Percentiles rank a stretch among this genome's conserved stretches.
These are phyloP conservation scores for Glossophaga mutica DNA, from an alignment of 2,797 vertebrate genomes.

Conservation along the genomic window DNA sequence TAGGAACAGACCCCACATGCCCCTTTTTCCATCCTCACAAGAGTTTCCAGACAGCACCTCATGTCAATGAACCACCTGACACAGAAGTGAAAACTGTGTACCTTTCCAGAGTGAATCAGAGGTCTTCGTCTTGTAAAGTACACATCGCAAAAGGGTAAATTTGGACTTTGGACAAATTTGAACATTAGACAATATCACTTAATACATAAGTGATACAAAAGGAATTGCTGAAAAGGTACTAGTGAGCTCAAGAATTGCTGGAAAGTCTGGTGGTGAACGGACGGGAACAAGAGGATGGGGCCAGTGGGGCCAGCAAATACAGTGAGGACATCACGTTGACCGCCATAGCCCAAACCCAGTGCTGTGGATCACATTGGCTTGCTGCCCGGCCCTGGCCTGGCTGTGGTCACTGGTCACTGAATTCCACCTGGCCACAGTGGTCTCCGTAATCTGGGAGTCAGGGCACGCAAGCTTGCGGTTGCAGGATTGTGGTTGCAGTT, in stretches of 20 bases:
- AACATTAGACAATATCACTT: background rate
- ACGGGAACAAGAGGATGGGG: background rate
- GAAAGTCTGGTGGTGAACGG: background rate
- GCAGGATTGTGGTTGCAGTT: background rate
- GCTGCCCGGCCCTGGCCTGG: background rate
- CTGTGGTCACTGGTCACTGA: background rate
- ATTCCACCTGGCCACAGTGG: background rate
- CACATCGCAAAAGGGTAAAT: background rate
- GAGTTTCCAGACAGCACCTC: background rate
- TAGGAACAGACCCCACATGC: background rate
- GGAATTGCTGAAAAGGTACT: background rate
- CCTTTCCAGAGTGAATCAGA: background rate
- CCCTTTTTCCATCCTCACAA: background rate
- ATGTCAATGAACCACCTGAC: background rate
- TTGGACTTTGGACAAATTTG: background rate
- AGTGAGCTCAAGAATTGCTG: background rate
- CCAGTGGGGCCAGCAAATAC: background rate
- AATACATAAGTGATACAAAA: background rate
- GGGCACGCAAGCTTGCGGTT: background rate
- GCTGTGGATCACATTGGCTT: background rate
- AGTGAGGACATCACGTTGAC: background rate
- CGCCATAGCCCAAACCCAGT: background rate
- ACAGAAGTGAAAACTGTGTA: background rate
- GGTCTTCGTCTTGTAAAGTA: background rate
- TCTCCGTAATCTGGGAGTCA: background rate